A percentile compares a stretch with the other conserved stretches of the same genome.
Conservation (phyloP, 2,113 vertebrate genomes). For the Lamprotornis superbus region DNA sequence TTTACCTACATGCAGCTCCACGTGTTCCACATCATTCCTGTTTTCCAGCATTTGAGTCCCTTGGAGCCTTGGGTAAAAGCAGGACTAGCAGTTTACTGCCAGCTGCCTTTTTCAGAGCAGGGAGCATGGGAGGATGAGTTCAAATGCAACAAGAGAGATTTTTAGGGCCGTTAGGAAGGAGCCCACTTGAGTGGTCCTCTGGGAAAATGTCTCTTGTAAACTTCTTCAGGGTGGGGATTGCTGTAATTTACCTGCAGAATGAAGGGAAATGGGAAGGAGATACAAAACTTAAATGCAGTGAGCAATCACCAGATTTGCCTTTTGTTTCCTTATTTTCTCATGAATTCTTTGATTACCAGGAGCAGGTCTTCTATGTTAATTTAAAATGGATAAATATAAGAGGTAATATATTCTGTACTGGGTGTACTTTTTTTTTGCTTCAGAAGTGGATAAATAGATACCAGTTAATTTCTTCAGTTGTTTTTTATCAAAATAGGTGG, state of each 20-base stretch:
- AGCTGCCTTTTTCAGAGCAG: background rate
- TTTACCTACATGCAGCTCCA: background rate
- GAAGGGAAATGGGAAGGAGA: background rate
- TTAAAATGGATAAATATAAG: background rate
- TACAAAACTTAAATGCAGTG: background rate
- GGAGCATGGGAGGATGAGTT: background rate
- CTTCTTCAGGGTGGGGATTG: background rate
- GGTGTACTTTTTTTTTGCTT: background rate
- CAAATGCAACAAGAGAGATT: background rate
- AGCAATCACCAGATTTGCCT: background rate
- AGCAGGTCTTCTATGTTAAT: background rate
- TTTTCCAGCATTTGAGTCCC: background rate
- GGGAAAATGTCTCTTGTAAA: background rate
- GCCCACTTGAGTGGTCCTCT: background rate
- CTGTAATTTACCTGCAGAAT: background rate
- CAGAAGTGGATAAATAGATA: constrained; percentile 37
- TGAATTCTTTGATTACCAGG: background rate
- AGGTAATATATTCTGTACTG: background rate
- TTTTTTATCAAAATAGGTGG: constrained; percentile 19
- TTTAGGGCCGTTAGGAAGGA: background rate
- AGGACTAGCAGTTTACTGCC: background rate
- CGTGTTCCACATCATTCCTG: background rate
- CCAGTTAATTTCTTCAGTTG: constrained; percentile 45
- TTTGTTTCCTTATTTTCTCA: background rate
- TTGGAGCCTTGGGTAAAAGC: background rate